Conservation (phyloP, 2,113 vertebrate genomes). For the Pycnonotus jocosus region DNA sequence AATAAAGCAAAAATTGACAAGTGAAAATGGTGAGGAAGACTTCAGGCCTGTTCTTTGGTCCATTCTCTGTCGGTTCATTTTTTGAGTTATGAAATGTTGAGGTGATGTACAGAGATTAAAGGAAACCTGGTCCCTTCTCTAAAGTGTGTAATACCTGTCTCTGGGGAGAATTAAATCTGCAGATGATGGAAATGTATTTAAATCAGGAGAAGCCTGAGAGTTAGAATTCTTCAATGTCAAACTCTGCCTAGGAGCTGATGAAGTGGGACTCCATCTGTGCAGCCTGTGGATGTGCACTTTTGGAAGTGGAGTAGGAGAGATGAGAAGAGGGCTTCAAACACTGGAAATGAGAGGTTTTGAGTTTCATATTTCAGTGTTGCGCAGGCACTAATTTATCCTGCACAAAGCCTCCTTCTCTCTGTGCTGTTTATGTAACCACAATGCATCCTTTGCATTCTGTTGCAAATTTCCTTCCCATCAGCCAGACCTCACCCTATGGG, state of each 20-base stretch:
- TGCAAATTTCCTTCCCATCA: neutral
- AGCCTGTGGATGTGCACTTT: neutral
- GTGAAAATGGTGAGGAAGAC: neutral
- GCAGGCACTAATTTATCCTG: neutral
- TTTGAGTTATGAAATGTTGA: neutral
- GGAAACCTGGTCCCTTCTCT: neutral
- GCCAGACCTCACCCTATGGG: neutral
- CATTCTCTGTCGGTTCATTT: neutral
- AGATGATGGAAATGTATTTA: neutral
- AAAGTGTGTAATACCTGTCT: neutral
- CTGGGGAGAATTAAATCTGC: neutral
- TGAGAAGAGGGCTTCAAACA: neutral
- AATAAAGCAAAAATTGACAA: neutral
- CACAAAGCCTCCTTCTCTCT: neutral
- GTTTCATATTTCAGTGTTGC: neutral
- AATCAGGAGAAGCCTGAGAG: neutral
- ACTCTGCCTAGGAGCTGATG: neutral
- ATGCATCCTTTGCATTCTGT: neutral
- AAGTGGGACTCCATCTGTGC: neutral
- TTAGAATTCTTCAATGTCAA: neutral
- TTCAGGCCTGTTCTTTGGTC: neutral
- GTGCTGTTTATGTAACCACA: neutral
- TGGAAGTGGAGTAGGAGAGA: neutral
- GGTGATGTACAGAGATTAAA: neutral
- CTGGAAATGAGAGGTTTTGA: neutral